Base-by-base conservation (phyloP, 64 coral and sea anemone genomes). In the Montipora cactus region DNA sequence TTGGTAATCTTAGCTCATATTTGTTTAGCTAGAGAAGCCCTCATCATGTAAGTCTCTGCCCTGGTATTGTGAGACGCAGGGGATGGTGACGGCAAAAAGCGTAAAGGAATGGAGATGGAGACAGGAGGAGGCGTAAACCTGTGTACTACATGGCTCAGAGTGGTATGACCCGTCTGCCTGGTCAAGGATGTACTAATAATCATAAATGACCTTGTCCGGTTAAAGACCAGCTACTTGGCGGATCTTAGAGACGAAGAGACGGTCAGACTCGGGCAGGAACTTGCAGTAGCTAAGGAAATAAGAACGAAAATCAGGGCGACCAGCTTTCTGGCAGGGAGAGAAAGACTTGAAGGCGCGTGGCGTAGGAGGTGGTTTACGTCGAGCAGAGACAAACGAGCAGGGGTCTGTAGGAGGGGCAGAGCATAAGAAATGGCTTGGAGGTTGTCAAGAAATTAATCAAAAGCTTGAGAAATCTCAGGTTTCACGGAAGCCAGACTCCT, bases 251-350 rank as follows among this genome's bases (percentile, higher is more conserved):
- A 87, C n/a, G 68, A 71, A 88, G 47, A 49, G 67, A 22, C 0
- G 20, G 28, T 84, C 23, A 49, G 59, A 16, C 11, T 84, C 19
- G 44, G 59, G 81, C 0, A 67, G 44, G 44, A 84, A 84, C 66
- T 84, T 62, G 66, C 81, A 84, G 67, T 10, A 47, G 81, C 57
- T 84, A 1, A 84, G 81, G 81, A 84, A 84, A 37, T 84, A 22
- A 67, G 81, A 84, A 7, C 58, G n/a, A 25, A 67, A 84, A 49
- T 84, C 57, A 5, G 81, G 81, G 22, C 58, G 81, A 20, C 58
- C 59, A 70, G 81, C 81, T 16, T 84, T 55, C 22, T 67, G 66
- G 57, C 59, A 84, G n/a, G 67, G 25, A 46, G 81, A 58, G 67
- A 20, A 84, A 11, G 81, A 67, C 45, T 66, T 84, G n/a, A 70